Base-by-base conservation (phyloP, 2,113 vertebrate genomes). In the Cephalophus harveyi region DNA sequence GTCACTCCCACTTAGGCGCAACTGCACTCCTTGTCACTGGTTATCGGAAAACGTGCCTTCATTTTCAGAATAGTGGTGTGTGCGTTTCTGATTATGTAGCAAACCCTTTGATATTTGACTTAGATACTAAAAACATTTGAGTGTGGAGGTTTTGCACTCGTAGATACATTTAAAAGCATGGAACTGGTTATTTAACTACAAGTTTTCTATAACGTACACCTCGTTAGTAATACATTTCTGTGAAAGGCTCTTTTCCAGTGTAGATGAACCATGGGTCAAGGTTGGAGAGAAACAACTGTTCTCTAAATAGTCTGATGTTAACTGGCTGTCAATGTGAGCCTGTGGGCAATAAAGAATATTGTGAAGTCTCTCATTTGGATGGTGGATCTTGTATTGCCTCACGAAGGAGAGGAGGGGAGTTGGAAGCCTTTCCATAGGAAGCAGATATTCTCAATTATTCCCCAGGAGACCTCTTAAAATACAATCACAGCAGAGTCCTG, bases 331-430 rank as follows among this genome's bases (percentile, higher is more conserved):
- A 87, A 81, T 99, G 96, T 98, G 98, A 98, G 98, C 98, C 98
- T 98, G 98, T 98, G 99, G 99, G 98, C 98, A 99, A 99, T 99
- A 99, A 99, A 98, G 98, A 98, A 98, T 98, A 93, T 97, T 97
- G 97, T 98, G 94, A 96, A 96, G 15, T 96, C 97, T 98, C 67
- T 95, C 8, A 23, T 21, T 43, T 59, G 79, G 14, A 5, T 91
- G 54, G 11, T 50, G 96, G 40, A 4, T 94, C 94, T 97, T 95
- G 55, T 23, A 16, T 95, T 92, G 92, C 59, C 50, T 97, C 93
- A 36, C 2, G 30, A 43, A 88, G 71, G 33, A 30, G 30, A 28
- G 54, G 54, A 84, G 15, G 28, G n/a, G 14, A 15, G 15, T 28
- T 19, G n/a, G n/a, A 74, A 82, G 16, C 59, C 40, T 81, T 55